Conservation (phyloP, 2,113 vertebrate species). For the Ahaetulla prasina region DNA sequence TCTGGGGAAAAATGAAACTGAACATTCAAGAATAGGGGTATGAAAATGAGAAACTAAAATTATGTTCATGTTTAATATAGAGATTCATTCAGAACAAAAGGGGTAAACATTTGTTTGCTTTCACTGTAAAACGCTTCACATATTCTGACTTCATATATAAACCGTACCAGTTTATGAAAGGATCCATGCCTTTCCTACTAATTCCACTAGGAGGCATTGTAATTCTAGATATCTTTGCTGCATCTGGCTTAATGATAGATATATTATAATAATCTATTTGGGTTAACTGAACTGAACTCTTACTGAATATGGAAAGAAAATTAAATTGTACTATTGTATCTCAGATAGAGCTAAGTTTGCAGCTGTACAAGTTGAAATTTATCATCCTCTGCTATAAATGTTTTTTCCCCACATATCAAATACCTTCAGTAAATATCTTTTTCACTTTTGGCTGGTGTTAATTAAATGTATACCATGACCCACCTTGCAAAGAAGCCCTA, state of each 20-base stretch:
- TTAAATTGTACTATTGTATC: background rate
- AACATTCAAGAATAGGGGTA: background rate
- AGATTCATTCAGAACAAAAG: background rate
- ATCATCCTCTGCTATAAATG: background rate
- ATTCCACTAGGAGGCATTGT: conserved; percentile 19
- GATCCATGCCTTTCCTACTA: background rate
- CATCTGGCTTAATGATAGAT: background rate
- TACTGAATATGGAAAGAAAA: background rate
- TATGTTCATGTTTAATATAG: background rate
- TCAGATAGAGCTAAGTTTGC: background rate
- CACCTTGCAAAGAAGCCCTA: no score
- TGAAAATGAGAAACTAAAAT: background rate
- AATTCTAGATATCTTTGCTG: background rate
- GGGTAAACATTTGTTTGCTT: background rate
- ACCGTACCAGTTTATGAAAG: no score
- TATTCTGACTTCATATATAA: background rate
- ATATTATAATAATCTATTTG: background rate
- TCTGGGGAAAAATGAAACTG: conserved; percentile 50
- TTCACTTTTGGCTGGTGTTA: background rate
- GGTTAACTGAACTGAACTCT: background rate
- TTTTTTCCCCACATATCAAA: background rate
- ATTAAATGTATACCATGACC: background rate
- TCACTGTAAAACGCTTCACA: background rate
- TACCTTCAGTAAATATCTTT: background rate
- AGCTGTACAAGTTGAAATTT: background rate